phyloP scores from a whole-genome alignment of 2,113 vertebrate species.

The Aspidoscelis tigris region DNA sequence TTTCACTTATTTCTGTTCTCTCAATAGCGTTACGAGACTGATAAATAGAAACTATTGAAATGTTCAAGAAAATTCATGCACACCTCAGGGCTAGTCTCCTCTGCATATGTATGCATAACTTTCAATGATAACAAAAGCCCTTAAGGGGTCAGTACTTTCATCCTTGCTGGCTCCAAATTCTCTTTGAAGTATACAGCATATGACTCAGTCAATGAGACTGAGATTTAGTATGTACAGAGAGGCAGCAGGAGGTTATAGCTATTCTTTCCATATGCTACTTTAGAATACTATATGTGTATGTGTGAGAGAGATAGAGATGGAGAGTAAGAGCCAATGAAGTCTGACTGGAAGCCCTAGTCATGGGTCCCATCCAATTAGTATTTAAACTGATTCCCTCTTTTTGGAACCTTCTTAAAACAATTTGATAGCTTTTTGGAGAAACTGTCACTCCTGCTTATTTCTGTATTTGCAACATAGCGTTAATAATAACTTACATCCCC shows the following conservation, averaged over 20 bases:
- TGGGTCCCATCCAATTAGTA: neutral
- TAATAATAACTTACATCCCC: neutral
- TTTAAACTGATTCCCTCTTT: neutral
- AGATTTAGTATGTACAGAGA: neutral
- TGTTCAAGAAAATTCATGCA: conserved; percentile 25
- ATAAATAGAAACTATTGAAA: neutral
- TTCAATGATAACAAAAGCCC: neutral
- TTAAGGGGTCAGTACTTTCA: conserved; percentile 14
- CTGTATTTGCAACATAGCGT: neutral
- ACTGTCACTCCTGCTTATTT: too few relatives aligned
- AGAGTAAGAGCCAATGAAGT: neutral
- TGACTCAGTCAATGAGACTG: neutral
- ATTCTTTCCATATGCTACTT: neutral
- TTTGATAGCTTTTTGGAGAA: neutral
- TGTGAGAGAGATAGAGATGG: neutral
- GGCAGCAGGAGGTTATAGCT: neutral
- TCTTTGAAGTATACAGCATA: conserved; percentile 32
- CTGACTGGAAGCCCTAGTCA: neutral
- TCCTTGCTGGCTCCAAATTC: neutral
- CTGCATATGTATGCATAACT: neutral
- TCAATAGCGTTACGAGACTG: conserved; percentile 1
- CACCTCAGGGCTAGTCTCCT: conserved; percentile 18
- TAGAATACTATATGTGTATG: neutral
- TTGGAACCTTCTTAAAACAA: neutral
- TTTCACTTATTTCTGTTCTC: neutral